Conservation (phyloP, 2,888 invertebrate species). For the Schizotus pectinicornis region DNA sequence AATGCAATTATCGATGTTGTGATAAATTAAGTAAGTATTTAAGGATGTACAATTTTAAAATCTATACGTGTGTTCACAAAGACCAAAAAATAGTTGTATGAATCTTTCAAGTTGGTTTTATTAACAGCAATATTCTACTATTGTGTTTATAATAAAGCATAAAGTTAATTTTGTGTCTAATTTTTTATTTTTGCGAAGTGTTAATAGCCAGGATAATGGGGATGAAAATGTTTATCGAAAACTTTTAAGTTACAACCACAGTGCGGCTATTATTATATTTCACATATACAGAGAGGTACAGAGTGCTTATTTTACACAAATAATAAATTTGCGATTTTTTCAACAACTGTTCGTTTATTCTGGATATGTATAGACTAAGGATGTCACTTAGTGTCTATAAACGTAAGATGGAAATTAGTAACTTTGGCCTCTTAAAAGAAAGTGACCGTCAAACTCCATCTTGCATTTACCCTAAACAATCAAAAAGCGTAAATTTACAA, state of each 20-base stretch:
- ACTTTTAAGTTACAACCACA: constrained; percentile 23
- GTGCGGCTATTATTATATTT: constrained; percentile 30
- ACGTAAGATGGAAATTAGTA: constrained; percentile 17
- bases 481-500: constrained; percentile 14
- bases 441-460: constrained; percentile 6
- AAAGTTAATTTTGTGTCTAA: constrained; percentile 5
- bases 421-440: neutral
- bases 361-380: constrained; percentile 56
- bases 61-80: constrained; percentile 12
- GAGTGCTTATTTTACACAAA: constrained; percentile 33
- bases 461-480: constrained; percentile 14
- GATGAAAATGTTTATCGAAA: constrained; percentile 1
- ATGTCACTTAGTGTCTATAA: constrained; percentile 45
- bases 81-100: constrained; percentile 14
- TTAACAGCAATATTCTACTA: constrained; percentile 15
- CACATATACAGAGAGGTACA: constrained; percentile 28
- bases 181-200: constrained; percentile 13
- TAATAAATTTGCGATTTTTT: constrained; percentile 28
- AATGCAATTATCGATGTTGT: neutral
- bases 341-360: constrained; percentile 40
- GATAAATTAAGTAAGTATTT: neutral
- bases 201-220: constrained; percentile 8
- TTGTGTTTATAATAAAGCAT: constrained; percentile 16
- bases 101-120: constrained; percentile 7
- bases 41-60: too few relatives aligned